Base-by-base conservation (phyloP, 2,888 invertebrate species). In the Slavum lentiscoides region DNA sequence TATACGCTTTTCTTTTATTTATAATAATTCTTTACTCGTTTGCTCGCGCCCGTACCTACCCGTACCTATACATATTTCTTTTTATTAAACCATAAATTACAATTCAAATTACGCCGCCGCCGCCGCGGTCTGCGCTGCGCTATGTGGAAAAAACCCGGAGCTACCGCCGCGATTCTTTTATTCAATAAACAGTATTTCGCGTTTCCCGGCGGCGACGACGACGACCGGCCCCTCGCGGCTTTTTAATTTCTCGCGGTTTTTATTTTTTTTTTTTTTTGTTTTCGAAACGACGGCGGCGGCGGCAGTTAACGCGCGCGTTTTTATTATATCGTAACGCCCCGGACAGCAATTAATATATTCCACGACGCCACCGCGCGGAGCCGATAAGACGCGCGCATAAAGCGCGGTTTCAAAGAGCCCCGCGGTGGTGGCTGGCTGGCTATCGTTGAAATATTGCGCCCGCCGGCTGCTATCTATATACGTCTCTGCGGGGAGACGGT, bases 211-310 rank as follows among this genome's bases (percentile, higher is more conserved):
- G 23, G 0, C 23, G 13, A 19, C 73, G 55, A 66, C 74, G n/a
- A n/a, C n/a, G n/a, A n/a, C n/a, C n/a, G n/a, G n/a, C 74, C 74
- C 55, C 74, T 39, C 39, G 64, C 55, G 39, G 58, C 39, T 66
- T 75, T 75, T 77, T 70, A 77, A 77, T 77, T 77, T 77, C 77
- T 70, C 39, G 58, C 13, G 37, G 53, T 69, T 77, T 69, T 67
- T 6, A 43, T 43, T 43, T 4, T 6, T 2, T 43, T 43, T 43
- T 69, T 43, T 61, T 43, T 13, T 72, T 43, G 19, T 58, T 23
- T 37, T 58, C 55, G 7, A 58, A 62, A 58, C 74, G 39, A 30
- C 19, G 67, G 75, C 61, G 9, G 77, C 39, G 49, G 53, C 37
- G 55, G 75, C 61, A 17, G 77, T 70, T 53, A 64, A 70, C 77